Evolutionary conservation across 2,113 vertebrate species (phyloP).

Genomic region (Hylia prasina): DNA sequence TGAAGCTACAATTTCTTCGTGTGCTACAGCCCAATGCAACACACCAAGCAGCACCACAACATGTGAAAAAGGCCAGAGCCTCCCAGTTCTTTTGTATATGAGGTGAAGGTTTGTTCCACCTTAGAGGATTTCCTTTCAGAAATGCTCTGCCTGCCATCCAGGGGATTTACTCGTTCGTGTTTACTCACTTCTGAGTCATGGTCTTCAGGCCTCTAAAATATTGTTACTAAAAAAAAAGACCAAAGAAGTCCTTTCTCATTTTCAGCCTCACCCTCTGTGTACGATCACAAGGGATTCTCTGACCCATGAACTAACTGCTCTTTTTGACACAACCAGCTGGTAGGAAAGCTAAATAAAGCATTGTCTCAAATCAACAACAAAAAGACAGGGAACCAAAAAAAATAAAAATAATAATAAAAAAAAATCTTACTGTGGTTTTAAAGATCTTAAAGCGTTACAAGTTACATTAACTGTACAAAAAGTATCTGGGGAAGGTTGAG

Average conservation of each 20-base stretch:
- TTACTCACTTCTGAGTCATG: background rate
- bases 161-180: background rate
- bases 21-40: background rate
- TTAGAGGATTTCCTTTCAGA: background rate
- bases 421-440: background rate
- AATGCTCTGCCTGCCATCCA: background rate
- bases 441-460: background rate
- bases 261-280: background rate
- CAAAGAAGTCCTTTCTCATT: background rate
- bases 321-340: background rate
- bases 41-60: background rate
- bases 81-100: background rate
- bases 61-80: background rate
- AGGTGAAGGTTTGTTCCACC: background rate
- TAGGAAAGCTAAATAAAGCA: background rate
- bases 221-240: background rate
- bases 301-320: constrained; percentile 10
- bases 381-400: background rate
- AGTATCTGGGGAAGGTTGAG: background rate
- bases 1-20: background rate
- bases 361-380: background rate
- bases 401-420: background rate
- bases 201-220: background rate
- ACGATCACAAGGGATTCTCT: background rate
- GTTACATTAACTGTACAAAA: background rate